A percentile compares a stretch with the other conserved stretches of the same genome.
Conservation (phyloP, 2,113 vertebrate genomes). For the Prunella fulvescens region DNA sequence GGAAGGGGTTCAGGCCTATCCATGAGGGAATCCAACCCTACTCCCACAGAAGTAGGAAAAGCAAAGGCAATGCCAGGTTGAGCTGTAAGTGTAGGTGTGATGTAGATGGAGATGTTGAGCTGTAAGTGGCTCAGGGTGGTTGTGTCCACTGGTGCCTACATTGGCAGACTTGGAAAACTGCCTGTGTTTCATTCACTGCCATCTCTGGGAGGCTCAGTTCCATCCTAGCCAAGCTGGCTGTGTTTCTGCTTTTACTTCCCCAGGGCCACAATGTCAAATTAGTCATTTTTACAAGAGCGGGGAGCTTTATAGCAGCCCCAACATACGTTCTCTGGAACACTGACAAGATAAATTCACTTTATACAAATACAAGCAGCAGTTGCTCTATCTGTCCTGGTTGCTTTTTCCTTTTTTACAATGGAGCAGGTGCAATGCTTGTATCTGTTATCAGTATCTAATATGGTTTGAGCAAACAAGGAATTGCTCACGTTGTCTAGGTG, state of each 20-base stretch:
- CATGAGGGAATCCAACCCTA: not conserved
- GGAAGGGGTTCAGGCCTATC: not conserved
- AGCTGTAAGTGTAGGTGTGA: not conserved
- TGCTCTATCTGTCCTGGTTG: not conserved
- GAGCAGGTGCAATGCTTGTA: conserved; percentile 22
- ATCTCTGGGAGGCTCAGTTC: not conserved
- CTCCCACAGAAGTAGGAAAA: not conserved
- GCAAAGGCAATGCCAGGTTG: not conserved
- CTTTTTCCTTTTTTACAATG: not conserved
- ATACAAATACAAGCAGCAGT: not conserved
- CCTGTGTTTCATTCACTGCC: not conserved
- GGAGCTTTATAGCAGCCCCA: conserved; percentile 9
- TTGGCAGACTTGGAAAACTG: not conserved
- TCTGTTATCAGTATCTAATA: conserved; percentile 44
- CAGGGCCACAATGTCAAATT: conserved; percentile 22
- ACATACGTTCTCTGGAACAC: not conserved
- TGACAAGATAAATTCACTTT: not conserved
- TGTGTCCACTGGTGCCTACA: not conserved
- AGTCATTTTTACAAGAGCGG: conserved; percentile 20
- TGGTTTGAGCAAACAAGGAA: conserved; percentile 24
- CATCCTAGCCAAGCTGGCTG: not conserved
- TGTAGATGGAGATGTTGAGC: not conserved
- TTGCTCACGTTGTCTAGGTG: conserved; percentile 49
- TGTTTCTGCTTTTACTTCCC: conserved; percentile 6
- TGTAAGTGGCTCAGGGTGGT: not conserved